phyloP scores from a whole-genome alignment of 2,113 vertebrate species.

The Lethenteron camtschaticum region DNA sequence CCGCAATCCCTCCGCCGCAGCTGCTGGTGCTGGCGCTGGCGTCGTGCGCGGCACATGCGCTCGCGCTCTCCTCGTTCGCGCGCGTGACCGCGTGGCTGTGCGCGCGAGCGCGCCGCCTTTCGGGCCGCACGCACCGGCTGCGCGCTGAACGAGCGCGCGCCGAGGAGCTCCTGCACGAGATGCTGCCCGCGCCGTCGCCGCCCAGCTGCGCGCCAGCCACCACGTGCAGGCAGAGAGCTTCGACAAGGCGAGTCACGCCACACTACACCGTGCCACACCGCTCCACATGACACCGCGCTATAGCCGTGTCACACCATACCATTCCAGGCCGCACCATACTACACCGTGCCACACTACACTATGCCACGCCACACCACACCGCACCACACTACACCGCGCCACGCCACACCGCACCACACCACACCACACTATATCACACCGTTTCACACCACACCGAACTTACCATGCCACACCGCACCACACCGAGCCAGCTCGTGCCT shows the following conservation, averaged over 20 bases:
- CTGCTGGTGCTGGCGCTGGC: no score
- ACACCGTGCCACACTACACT: no score
- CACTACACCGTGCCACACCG: neutral
- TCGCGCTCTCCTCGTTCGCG: constrained; percentile 29
- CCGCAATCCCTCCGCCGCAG: no score
- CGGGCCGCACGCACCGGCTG: constrained; percentile 35
- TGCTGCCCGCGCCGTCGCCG: constrained; percentile 64
- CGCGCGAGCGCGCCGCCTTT: constrained; percentile 33
- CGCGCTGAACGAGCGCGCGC: constrained; percentile 34
- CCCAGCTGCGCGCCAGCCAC: constrained; percentile 36
- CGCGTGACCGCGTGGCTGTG: constrained; percentile 57
- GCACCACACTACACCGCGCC: no score
- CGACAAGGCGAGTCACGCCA: constrained; percentile 28
- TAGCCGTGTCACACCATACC: neutral
- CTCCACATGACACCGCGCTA: neutral
- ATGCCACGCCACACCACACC: no score
- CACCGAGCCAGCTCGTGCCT: no score
- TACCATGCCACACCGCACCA: no score
- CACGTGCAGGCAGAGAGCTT: constrained; percentile 64
- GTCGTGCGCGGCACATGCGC: no score
- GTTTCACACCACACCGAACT: no score
- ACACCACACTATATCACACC: no score
- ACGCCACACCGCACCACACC: no score
- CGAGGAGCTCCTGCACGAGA: constrained; percentile 60
- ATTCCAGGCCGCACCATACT: no score